Evolutionary conservation across 2,888 invertebrate genomes (phyloP).

Genomic region (Orgyia antiqua): DNA sequence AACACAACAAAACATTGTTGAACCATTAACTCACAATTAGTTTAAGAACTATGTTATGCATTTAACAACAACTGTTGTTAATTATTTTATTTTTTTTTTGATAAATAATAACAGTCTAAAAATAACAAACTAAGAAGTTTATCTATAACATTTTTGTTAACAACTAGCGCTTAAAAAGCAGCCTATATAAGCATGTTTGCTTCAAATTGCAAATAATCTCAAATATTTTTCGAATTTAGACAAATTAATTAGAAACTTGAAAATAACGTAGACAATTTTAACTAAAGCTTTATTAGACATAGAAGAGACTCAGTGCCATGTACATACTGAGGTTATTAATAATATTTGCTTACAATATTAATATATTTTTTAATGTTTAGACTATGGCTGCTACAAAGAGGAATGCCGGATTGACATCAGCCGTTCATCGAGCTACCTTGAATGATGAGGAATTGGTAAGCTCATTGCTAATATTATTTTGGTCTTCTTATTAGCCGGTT

Average conservation of each 20-base stretch:
- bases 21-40: constrained; percentile 8
- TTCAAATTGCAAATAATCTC: constrained; percentile 20
- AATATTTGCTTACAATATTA: constrained; percentile 8
- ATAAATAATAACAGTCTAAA: background rate
- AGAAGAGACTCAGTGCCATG: constrained; percentile 28
- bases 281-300: constrained; percentile 29
- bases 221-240: constrained; percentile 16
- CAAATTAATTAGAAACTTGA: constrained; percentile 15
- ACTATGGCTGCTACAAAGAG: constrained; percentile 99
- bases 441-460: constrained; percentile 99
- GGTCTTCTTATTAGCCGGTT: no score
- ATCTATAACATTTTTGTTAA: constrained; percentile 8
- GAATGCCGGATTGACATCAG: constrained; percentile 97
- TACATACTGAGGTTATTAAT: constrained; percentile 25
- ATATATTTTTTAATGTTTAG: constrained; percentile 71
- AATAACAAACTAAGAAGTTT: background rate
- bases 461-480: constrained; percentile 15
- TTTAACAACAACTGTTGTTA: no score
- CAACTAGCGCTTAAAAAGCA: constrained; percentile 46
- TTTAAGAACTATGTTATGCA: background rate
- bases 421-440: constrained; percentile 96
- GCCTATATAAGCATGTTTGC: constrained; percentile 53
- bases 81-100: no score
- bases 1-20: no score
- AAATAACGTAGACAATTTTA: constrained; percentile 26